Conservation (phyloP, 92 coral and sea anemone species). For the Pocillopora grandis region DNA sequence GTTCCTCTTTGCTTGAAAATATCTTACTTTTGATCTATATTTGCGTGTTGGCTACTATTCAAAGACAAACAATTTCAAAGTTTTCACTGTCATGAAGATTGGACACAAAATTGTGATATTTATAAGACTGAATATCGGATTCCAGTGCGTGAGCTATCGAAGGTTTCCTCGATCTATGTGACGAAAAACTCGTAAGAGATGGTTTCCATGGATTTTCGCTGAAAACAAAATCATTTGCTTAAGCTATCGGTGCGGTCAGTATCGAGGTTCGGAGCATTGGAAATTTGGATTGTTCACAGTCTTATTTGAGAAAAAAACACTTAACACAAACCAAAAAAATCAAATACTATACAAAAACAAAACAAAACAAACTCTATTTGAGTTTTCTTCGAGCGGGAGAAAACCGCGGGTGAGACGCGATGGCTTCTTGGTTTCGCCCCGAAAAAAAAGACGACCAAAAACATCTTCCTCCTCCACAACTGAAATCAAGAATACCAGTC, state of each 20-base stretch:
- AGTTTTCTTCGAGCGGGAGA: slow-evolving; percentile 1
- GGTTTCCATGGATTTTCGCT: slow-evolving; percentile 23
- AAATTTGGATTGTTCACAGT: neutral
- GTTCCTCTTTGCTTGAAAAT: no score
- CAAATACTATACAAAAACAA: neutral
- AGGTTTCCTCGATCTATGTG: neutral
- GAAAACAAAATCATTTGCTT: slow-evolving; percentile 29
- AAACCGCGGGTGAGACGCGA: neutral
- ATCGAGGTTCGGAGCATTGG: neutral
- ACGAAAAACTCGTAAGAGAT: slow-evolving; percentile 4
- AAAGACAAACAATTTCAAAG: no score
- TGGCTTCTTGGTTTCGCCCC: slow-evolving; percentile 3
- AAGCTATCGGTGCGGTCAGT: slow-evolving; percentile 23
- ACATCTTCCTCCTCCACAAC: slow-evolving; percentile 18
- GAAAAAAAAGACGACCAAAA: neutral
- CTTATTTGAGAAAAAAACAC: neutral
- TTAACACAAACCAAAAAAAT: neutral
- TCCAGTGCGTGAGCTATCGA: slow-evolving; percentile 27
- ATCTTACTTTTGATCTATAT: no score
- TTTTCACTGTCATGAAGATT: no score
- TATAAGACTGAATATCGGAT: no score
- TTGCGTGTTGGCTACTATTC: no score
- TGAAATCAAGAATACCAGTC: slow-evolving; percentile 25
- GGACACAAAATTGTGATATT: no score
- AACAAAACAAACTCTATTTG: neutral